A percentile compares a stretch with the other conserved stretches of the same genome.
Evolutionary conservation across 2,797 vertebrate genomes (phyloP).

Genomic region (Emydoidea blandingii): DNA sequence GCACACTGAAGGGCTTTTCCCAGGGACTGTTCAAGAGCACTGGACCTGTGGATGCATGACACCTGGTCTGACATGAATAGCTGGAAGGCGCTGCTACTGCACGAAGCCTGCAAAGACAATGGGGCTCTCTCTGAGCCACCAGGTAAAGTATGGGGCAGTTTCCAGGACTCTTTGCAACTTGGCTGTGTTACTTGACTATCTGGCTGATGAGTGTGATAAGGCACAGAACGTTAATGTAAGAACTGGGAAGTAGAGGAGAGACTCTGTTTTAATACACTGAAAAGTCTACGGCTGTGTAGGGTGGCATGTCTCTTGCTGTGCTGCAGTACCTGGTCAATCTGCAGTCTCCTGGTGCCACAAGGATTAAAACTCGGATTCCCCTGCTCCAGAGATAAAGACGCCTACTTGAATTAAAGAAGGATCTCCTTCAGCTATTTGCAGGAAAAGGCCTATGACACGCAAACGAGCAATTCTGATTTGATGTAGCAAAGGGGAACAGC

Average conservation of each 20-base stretch:
- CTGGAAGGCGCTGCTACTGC: neutral
- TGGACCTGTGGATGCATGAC: neutral
- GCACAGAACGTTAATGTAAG: neutral
- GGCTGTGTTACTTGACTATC: neutral
- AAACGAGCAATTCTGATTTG: neutral
- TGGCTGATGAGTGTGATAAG: neutral
- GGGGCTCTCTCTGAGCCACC: neutral
- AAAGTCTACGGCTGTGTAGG: neutral
- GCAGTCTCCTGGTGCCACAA: neutral
- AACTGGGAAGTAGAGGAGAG: neutral
- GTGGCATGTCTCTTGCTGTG: neutral
- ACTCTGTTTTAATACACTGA: neutral
- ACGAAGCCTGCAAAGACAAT: neutral
- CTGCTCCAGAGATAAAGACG: neutral
- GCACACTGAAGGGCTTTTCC: neutral
- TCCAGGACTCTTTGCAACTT: neutral
- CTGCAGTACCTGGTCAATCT: neutral
- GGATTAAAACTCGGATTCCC: neutral
- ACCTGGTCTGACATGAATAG: neutral
- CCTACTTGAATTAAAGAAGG: neutral
- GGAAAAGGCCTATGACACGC: neutral
- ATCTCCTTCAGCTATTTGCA: constrained; percentile 1
- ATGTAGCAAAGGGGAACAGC: neutral
- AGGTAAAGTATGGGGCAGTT: neutral
- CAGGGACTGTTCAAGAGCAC: neutral